phyloP scores from a whole-genome alignment of 2,797 vertebrate species.

The Tapirus indicus region DNA sequence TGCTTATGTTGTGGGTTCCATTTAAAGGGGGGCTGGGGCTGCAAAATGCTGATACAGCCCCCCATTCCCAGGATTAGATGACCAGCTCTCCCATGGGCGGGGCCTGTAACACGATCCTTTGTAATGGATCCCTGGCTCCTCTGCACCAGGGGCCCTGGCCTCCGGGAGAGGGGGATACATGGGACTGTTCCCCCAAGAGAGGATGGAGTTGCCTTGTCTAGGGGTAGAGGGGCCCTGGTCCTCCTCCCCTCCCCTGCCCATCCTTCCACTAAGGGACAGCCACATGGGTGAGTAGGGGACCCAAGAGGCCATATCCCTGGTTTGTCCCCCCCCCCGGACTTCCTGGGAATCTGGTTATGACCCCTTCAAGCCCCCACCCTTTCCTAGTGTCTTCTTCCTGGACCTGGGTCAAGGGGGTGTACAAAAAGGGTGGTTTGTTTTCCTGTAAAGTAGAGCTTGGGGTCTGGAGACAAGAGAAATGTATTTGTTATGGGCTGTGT shows the following conservation, averaged over 20 bases:
- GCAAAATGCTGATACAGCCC: conserved; percentile 71
- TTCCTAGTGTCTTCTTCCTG: conserved; percentile 47
- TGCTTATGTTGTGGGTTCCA: conserved; percentile 77
- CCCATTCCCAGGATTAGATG: conserved; percentile 57
- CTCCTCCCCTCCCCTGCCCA: not conserved
- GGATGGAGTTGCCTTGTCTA: not conserved
- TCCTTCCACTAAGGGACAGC: not conserved
- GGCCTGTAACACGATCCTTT: conserved; percentile 66
- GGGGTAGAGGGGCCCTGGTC: not conserved
- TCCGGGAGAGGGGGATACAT: conserved; percentile 36
- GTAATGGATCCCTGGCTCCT: conserved; percentile 75
- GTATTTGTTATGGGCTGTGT: not conserved
- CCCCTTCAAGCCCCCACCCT: not conserved
- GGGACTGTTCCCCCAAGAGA: conserved; percentile 24
- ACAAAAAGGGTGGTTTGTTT: conserved; percentile 31
- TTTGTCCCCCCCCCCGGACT: not conserved
- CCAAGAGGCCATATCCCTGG: not conserved
- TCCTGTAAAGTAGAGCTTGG: not conserved
- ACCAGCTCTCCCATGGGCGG: conserved; percentile 60
- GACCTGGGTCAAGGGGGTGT: not conserved
- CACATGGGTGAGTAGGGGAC: conserved; percentile 62
- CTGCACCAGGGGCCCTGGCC: conserved; percentile 21
- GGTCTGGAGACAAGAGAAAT: conserved; percentile 25
- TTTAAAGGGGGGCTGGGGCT: conserved; percentile 75
- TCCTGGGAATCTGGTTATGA: conserved; percentile 27